A percentile compares a stretch with the other conserved stretches of the same genome.
These are phyloP conservation scores for Ellobius talpinus DNA, from an alignment of 2,113 vertebrate species.

Conservation along the genomic window DNA sequence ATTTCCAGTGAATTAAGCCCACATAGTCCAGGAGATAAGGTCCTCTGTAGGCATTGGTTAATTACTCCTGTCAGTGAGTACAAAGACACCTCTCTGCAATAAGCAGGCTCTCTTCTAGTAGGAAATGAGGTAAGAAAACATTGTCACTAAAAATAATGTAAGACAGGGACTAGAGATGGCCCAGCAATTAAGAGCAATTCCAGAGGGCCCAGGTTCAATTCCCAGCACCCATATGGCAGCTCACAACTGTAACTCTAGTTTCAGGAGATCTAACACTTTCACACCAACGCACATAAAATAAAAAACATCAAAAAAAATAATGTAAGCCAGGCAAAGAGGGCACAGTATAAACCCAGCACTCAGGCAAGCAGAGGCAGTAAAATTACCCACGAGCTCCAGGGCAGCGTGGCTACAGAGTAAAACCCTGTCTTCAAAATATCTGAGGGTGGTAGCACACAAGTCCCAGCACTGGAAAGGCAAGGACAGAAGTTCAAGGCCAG, in stretches of 20 bases:
- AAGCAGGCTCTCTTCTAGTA: background rate
- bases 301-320: background rate
- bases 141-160: background rate
- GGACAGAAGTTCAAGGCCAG: background rate
- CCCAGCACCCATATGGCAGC: too few relatives aligned
- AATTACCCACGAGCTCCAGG: background rate
- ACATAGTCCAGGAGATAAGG: background rate
- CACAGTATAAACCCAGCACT: background rate
- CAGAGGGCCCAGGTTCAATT: too few relatives aligned
- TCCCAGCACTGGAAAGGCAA: background rate
- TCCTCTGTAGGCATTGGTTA: background rate
- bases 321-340: background rate
- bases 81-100: background rate
- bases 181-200: too few relatives aligned
- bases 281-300: too few relatives aligned
- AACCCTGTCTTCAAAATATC: background rate
- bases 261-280: too few relatives aligned
- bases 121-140: background rate
- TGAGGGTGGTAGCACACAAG: background rate
- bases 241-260: too few relatives aligned
- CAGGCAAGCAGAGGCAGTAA: background rate
- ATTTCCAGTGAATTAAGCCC: background rate
- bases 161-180: too few relatives aligned
- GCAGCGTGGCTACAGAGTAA: background rate
- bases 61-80: background rate